These are phyloP conservation scores for Liodrosophila aerea DNA, from an alignment of 2,888 invertebrate species.

Conservation along the genomic window DNA sequence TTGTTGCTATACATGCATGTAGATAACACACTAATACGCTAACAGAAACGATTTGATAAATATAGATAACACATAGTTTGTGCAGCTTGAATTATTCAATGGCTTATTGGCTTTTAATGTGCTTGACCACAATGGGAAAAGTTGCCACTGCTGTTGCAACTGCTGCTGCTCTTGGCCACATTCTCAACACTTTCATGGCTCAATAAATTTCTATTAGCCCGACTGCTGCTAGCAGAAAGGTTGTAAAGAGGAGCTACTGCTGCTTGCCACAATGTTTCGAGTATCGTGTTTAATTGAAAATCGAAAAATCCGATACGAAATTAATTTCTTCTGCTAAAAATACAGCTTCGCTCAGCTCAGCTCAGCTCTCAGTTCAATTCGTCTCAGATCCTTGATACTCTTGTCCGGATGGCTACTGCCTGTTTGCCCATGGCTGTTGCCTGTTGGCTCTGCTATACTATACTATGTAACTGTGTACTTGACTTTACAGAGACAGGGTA, in stretches of 20 bases:
- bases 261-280: conserved; percentile 34
- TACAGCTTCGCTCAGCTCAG: conserved; percentile 46
- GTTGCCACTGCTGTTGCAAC: conserved; percentile 3
- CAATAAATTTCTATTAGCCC: conserved; percentile 73
- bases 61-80: conserved; percentile 3
- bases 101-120: conserved; percentile 74
- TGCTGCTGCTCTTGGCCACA: conserved; percentile 33
- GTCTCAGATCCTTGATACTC: conserved; percentile 28
- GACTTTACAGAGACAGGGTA: conserved; percentile 22
- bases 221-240: conserved; percentile 20
- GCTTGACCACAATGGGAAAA: conserved; percentile 29
- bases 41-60: conserved; percentile 10
- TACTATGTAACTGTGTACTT: conserved; percentile 35
- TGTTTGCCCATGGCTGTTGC: no score
- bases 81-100: conserved; percentile 53
- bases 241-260: conserved; percentile 7
- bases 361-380: conserved; percentile 4
- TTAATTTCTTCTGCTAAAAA: conserved; percentile 76
- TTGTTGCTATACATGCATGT: conserved; percentile 2
- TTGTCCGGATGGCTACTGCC: conserved; percentile 9
- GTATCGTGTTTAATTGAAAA: conserved; percentile 80
- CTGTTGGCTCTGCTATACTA: conserved; percentile 31
- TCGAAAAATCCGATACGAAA: conserved; percentile 79
- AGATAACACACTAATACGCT: conserved; percentile 24
- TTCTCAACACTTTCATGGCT: conserved; percentile 77